phyloP scores from a whole-genome alignment of 2,888 invertebrate species.

The Drosophila mulleri region DNA sequence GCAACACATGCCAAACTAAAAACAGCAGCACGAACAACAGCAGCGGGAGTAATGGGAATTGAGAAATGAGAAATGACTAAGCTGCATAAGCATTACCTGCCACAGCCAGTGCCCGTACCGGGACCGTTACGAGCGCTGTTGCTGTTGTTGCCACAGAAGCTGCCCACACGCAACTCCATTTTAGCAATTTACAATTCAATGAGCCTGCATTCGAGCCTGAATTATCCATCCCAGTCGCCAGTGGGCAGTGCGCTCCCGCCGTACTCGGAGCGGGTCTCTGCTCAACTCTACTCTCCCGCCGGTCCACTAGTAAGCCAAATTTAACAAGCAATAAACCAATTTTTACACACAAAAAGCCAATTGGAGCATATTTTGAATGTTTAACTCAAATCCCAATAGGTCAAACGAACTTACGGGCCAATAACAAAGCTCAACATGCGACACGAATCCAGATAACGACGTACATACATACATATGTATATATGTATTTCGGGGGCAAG shows the following conservation, averaged over 20 bases:
- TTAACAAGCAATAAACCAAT: conserved; percentile 11
- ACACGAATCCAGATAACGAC: background rate
- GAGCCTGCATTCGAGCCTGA: conserved; percentile 2
- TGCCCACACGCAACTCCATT: conserved; percentile 25
- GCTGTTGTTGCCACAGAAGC: background rate
- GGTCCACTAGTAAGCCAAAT: conserved; percentile 7
- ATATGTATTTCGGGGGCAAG: background rate
- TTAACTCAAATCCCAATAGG: background rate
- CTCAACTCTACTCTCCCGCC: background rate
- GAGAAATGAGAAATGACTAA: conserved; percentile 23
- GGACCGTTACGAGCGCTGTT: background rate
- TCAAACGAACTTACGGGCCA: conserved; percentile 1
- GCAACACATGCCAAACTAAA: conserved; percentile 11
- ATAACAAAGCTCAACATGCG: conserved; percentile 7
- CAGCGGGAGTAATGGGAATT: conserved; percentile 9
- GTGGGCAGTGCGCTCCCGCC: background rate
- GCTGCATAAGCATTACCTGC: conserved; percentile 24
- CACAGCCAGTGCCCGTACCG: background rate
- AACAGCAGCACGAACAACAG: background rate
- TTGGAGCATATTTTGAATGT: conserved; percentile 10
- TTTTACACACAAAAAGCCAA: conserved; percentile 5
- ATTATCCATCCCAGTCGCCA: conserved; percentile 3
- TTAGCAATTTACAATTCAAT: conserved; percentile 31
- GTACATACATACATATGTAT: background rate
- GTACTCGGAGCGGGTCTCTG: no score